A percentile compares a stretch with the other conserved stretches of the same genome.
phyloP scores from a whole-genome alignment of 2,113 vertebrate genomes.

The Nibea coibor region DNA sequence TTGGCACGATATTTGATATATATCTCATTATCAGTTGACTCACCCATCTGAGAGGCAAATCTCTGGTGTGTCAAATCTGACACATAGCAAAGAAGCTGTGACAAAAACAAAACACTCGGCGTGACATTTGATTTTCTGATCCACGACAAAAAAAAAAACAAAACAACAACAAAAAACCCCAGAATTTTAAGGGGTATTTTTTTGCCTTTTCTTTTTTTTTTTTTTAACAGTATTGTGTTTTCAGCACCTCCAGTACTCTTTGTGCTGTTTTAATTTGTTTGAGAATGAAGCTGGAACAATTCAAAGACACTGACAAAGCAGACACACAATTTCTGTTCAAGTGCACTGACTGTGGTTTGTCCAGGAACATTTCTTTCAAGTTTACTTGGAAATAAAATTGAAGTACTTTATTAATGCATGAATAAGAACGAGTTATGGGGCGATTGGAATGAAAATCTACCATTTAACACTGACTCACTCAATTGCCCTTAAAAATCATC shows the following conservation, averaged over 20 bases:
- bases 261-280: background rate
- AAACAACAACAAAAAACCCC: background rate
- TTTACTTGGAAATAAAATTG: background rate
- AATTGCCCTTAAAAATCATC: background rate
- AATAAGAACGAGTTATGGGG: background rate
- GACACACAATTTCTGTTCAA: background rate
- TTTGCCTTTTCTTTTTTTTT: background rate
- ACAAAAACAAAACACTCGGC: background rate
- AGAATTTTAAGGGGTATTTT: background rate
- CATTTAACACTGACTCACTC: background rate
- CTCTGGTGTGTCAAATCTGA: background rate
- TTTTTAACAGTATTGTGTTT: background rate
- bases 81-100: too few relatives aligned
- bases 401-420: background rate
- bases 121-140: background rate
- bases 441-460: background rate
- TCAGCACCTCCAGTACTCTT: background rate
- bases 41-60: background rate
- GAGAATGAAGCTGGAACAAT: background rate
- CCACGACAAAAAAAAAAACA: background rate
- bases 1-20: background rate
- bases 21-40: constrained; percentile 12
- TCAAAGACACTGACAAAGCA: background rate
- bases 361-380: background rate
- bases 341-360: background rate